Conservation (phyloP, 2,888 invertebrate genomes). For the Deilephila elpenor region DNA sequence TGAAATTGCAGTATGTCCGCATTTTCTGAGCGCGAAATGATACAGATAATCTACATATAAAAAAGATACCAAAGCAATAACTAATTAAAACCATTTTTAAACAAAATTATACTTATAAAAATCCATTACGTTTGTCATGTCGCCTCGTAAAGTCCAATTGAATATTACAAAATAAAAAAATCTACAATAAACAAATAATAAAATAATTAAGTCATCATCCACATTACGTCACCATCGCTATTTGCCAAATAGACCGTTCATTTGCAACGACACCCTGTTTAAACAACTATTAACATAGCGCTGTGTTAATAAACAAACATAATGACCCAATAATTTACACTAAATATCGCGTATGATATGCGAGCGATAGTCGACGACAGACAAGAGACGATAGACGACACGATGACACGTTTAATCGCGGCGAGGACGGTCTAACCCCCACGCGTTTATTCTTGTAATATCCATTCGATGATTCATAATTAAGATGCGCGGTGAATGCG, state of each 20-base stretch:
- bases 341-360: background rate
- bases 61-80: no score
- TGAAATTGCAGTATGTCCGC: no score
- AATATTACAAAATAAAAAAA: background rate
- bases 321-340: background rate
- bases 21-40: no score
- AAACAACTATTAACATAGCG: background rate
- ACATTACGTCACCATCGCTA: background rate
- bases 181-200: background rate
- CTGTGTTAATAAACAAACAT: background rate
- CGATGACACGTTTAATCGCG: conserved; percentile 8
- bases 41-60: no score
- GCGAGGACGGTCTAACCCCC: conserved; percentile 21
- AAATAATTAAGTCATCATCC: background rate
- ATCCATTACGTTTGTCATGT: no score
- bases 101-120: no score
- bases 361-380: background rate
- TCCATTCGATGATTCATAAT: conserved; percentile 26
- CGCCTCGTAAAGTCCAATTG: no score
- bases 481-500: conserved; percentile 2
- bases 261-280: background rate
- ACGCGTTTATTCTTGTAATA: conserved; percentile 19
- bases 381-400: background rate
- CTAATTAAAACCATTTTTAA: no score
- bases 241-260: conserved; percentile 3